Base-by-base conservation (phyloP, 1,140 invertebrate species). In the Trachymyrmex cornetzi region DNA sequence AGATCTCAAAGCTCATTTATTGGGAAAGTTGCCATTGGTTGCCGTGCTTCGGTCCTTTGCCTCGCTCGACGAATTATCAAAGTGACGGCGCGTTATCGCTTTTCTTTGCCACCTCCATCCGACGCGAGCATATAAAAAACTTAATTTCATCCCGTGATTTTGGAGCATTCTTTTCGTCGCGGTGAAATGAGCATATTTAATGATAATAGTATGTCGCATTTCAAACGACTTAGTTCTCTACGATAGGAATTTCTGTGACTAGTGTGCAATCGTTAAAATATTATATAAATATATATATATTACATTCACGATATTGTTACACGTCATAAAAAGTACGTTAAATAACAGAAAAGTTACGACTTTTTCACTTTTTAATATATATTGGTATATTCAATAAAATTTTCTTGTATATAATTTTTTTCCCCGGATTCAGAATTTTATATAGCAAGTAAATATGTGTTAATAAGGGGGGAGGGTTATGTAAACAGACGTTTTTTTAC, bases 1-100 rank as follows among this genome's bases (percentile, higher is more conserved):
- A 67, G 64, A 71, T 71, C 24, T 55, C 50, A 61, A 48, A 81
- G 63, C 77, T 79, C 57, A 67, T 81, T 71, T 79, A 85, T 85
- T 66, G 72, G 75, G 63, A 85, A 67, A 85, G 75, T 77, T 85
- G 7, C 22, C 14, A n/a, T 50, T 22, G 79, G 75, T 77, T 77
- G 14, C 22, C 14, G 14, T 50, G 30, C 64, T 22, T 85, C 59
- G 72, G 6, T 11, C 50, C 53, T 77, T 66, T 57, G 22, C 22
- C 38, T 63, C 48, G 61, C 50, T 79, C 63, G 75, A 30, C 27
- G 69, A 84, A 84, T 84, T 74, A 74, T 75, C 80, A 84, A 84
- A 84, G 80, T 57, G 57, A 48, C 38, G n/a, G 38, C 19, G 9
- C 71, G 19, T 67, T 34, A 59, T 72, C 55, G 38, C 69, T 50